Base-by-base conservation (phyloP, 1,140 invertebrate species). In the Chionoecetes opilio region DNA sequence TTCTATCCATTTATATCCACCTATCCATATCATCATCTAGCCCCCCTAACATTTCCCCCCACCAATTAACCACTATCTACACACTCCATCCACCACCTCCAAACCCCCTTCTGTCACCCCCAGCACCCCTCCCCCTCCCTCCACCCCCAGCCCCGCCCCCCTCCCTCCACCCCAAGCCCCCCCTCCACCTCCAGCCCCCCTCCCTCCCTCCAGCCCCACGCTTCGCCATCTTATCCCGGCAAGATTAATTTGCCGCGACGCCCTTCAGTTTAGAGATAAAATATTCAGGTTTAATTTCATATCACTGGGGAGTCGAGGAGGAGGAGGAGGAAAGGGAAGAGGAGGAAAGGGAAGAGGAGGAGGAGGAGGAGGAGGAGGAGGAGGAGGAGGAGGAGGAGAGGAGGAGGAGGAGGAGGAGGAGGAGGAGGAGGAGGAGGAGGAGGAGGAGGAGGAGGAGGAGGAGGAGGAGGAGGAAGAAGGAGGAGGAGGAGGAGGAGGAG, bases 261-360 rank as follows among this genome's bases (percentile, higher is more conserved):
- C 93, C 86, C 93, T 89, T 94, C 85, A 88, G 32, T 89, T 35
- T 31, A 46, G 86, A 41, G 93, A 89, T 94, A 94, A 94, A 89
- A 94, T 89, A 94, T 94, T 88, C 93, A 89, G 34, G 86, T 89
- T 94, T 94, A 94, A 89, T 94, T 94, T 89, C 53, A 94, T 89
- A 94, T 89, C 86, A 86, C 84, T 53, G 92, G 53, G 84, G 85
- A 93, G 37, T 11, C 26, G 46, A n/a, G 5, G 26, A 41, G 8
- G 46, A 21, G 38, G 31, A 32, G 2, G 6, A 3, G 35, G 32
- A 35, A 3, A 29, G 35, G 34, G 32, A 38, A 63, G 31, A 17
- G 31, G 89, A 31, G 53, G 37, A 17, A 21, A 29, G 35, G 41
- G 29, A 21, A 21, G 29, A n/a, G 37, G 31, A 21, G 0, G 31